Evolutionary conservation across 2,797 vertebrate genomes (phyloP).

Genomic region (Amblyopsis hoosieri): DNA sequence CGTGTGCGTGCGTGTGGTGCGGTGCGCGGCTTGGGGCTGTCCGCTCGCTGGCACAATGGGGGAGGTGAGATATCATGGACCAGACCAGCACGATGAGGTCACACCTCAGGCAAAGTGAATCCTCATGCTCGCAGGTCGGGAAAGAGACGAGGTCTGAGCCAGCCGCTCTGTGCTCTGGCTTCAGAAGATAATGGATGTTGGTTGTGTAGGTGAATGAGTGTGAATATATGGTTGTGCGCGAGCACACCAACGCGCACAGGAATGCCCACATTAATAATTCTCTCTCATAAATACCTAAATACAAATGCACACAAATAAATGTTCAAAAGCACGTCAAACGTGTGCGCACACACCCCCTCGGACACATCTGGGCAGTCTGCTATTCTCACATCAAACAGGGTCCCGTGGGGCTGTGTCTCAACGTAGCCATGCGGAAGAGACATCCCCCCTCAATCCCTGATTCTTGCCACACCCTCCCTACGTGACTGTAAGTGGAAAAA

Average conservation of each 20-base stretch:
- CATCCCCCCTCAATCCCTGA: slow-evolving; percentile 50
- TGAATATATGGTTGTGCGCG: slow-evolving; percentile 18
- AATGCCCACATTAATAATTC: slow-evolving; percentile 27
- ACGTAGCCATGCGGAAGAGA: slow-evolving; percentile 72
- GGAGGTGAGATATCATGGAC: slow-evolving; percentile 83
- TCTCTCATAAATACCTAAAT: slow-evolving; percentile 24
- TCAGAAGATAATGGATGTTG: slow-evolving; percentile 52
- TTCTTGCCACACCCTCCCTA: slow-evolving; percentile 46
- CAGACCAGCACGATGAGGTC: slow-evolving; percentile 89
- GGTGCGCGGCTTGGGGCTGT: slow-evolving; percentile 23
- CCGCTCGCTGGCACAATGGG: slow-evolving; percentile 38
- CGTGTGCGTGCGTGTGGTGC: slow-evolving; percentile 18
- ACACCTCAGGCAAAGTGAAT: slow-evolving; percentile 91
- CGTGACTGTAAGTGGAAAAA: slow-evolving; percentile 57
- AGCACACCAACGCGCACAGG: slow-evolving; percentile 14
- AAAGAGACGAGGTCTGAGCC: slow-evolving; percentile 59
- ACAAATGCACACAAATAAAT: slow-evolving; percentile 11
- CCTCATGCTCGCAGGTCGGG: slow-evolving; percentile 80
- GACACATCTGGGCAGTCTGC: slow-evolving; percentile 48
- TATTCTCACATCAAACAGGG: slow-evolving; percentile 74
- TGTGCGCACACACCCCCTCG: slow-evolving; percentile 4
- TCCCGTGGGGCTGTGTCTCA: slow-evolving; percentile 72
- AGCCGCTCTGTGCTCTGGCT: slow-evolving; percentile 65
- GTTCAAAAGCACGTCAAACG: not conserved
- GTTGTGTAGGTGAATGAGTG: slow-evolving; percentile 43